A percentile compares a stretch with the other conserved stretches of the same genome.
phyloP scores from a whole-genome alignment of 2,797 vertebrate species.

The Bovichtus diacanthus region DNA sequence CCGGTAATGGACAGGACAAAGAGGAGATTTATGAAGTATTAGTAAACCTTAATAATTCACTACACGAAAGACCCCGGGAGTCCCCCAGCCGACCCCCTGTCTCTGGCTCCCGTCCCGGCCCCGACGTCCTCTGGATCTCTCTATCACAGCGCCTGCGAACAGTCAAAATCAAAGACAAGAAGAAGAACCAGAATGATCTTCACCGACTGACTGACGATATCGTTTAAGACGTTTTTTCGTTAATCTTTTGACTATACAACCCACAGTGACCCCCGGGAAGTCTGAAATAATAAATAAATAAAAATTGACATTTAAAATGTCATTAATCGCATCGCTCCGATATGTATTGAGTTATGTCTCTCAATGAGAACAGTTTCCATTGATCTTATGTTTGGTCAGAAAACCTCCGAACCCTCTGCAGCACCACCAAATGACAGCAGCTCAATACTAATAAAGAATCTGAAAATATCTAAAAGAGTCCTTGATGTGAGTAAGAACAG shows the following conservation, averaged over 20 bases:
- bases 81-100: conserved; percentile 37
- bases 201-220: background rate
- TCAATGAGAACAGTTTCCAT: background rate
- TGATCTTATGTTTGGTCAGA: background rate
- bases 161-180: conserved; percentile 24
- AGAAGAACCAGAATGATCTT: background rate
- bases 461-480: background rate
- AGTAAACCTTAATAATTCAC: conserved; percentile 90
- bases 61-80: conserved; percentile 74
- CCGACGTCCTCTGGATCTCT: conserved; percentile 24
- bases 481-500: background rate
- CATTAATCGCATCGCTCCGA: background rate
- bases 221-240: background rate
- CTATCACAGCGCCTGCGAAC: conserved; percentile 1
- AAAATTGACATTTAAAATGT: background rate
- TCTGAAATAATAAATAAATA: background rate
- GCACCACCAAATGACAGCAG: background rate
- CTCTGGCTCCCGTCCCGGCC: conserved; percentile 42
- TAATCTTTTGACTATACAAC: background rate
- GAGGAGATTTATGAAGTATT: conserved; percentile 87
- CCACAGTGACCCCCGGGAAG: background rate
- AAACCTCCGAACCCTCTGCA: background rate
- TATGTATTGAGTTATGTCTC: background rate
- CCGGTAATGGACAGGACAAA: conserved; percentile 87
- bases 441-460: background rate